Evolutionary conservation across 2,113 vertebrate species (phyloP), one percentile per base, ranked within the genome.

Genomic region (Tautogolabrus adspersus): DNA sequence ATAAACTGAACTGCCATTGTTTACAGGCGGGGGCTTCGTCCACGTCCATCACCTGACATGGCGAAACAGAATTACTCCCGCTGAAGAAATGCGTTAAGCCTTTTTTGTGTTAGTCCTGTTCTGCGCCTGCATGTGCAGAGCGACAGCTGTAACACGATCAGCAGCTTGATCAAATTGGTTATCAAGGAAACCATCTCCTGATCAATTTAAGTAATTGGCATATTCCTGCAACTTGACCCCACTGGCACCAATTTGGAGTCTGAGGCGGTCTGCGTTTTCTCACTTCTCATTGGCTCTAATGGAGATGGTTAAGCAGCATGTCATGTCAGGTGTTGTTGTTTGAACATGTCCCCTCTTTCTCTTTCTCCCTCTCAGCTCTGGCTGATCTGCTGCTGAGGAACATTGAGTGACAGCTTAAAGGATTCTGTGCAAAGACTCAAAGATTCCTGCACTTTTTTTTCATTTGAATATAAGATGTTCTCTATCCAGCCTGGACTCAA

Each of bases 141-240:
- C 73, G 59, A 92, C 74, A 23, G 63, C 89, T 96, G 97, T 96
- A 98, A 99, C 95, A 94, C 95, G 96, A 98, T 97, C 96, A 23
- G 95, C 92, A 94, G 95, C 96, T 96, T 91, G 94, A 95, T 97
- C 94, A 96, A 97, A 97, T 97, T 97, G 96, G 95, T 96, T 96
- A 99, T 98, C 96, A 96, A 95, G 96, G 86, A 95, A 97, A 97
- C 96, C 94, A 81, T 79, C 96, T 96, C 94, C 96, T 94, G 96
- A 98, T 98, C 97, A 97, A 97, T 98, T 99, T 97, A 96, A 97
- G 95, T 98, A 99, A 99, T 98, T 99, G 97, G 94, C 92, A 95
- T 95, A 98, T 98, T 99, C 97, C 97, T 97, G 97, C 96, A 96
- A 97, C 96, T 96, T 95, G 96, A 97, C 96, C 97, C 95, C 72